phyloP scores from a whole-genome alignment of 2,113 vertebrate species.

The Meriones unguiculatus region DNA sequence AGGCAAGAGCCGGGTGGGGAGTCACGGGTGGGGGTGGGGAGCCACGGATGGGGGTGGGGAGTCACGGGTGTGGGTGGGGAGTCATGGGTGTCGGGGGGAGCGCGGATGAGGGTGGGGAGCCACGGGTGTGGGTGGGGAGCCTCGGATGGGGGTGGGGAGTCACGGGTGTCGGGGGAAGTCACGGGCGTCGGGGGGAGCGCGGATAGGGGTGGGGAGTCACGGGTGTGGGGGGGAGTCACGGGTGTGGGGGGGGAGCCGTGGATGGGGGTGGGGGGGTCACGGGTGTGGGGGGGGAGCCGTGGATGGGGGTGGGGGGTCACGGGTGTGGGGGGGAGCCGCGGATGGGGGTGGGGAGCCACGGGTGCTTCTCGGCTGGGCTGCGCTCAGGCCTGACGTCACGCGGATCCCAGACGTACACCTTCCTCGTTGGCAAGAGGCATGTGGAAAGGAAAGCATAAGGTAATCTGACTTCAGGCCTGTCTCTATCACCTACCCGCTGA shows the following conservation, averaged over 20 bases:
- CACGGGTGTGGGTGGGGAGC: too few relatives aligned
- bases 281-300: too few relatives aligned
- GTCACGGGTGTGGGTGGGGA: too few relatives aligned
- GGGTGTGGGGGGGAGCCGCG: neutral
- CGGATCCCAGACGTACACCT: neutral
- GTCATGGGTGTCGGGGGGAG: too few relatives aligned
- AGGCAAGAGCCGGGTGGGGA: conserved; percentile 53
- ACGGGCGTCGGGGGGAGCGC: too few relatives aligned
- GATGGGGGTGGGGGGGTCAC: neutral
- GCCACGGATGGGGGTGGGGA: too few relatives aligned
- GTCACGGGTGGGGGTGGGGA: neutral
- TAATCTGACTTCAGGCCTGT: neutral
- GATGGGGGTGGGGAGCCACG: neutral
- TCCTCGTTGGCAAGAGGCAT: rapidly evolving
- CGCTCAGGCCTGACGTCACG: neutral
- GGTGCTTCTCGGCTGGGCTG: neutral
- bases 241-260: too few relatives aligned
- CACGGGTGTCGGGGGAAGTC: too few relatives aligned
- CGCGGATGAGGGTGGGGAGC: too few relatives aligned
- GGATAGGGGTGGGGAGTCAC: neutral
- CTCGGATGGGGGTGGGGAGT: too few relatives aligned
- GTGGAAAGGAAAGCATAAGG: neutral
- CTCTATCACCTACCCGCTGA: neutral
- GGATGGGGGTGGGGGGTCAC: neutral
- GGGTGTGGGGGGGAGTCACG: neutral